Base-by-base conservation (phyloP, 2,797 vertebrate species). In the Masticophis lateralis region DNA sequence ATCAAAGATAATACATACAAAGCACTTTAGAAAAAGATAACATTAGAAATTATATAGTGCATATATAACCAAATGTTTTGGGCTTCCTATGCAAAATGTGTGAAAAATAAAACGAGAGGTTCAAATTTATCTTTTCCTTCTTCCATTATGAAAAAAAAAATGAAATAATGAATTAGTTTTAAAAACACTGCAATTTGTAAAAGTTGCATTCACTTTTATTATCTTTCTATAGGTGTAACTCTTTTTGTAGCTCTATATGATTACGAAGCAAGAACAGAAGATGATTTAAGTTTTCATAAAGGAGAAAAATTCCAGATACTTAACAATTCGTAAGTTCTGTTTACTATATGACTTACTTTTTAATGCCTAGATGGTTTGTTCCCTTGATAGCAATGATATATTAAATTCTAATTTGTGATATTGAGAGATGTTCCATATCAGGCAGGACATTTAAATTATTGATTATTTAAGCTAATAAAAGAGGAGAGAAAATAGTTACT, bases 191-290 rank as follows among this genome's bases (percentile, higher is more conserved):
- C 9, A n/a, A 25, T 28, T 87, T 18, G 63, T 53, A 32, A 27
- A 61, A 63, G 2, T 43, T 1, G 91, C 94, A 95, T 37, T 89
- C 66, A 57, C 51, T 27, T 94, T 83, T 55, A 20, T 37, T 94
- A 61, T 96, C 96, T 93, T 95, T 92, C 95, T 92, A 95, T 88
- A 99, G 99, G 99, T 97, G 99, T 99, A 97, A 99, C 99, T 92
- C 98, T 99, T 92, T 99, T 99, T 96, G 98, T 99, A 98, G 99
- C 99, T 22, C 98, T 99, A 96, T 99, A 99, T 92, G 99, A 99
- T 98, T 99, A 99, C 43, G 99, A 99, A 97, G 99, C 99, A 20
- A 98, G 99, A 95, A 99, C 99, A 6, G 99, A 99, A 98, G 99
- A 99, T 95, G 99, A 99, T 97, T 98, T 99, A 95, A 99, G 98